Evolutionary conservation across 2,888 invertebrate species (phyloP).

Genomic region (Yponomeuta cagnagella): DNA sequence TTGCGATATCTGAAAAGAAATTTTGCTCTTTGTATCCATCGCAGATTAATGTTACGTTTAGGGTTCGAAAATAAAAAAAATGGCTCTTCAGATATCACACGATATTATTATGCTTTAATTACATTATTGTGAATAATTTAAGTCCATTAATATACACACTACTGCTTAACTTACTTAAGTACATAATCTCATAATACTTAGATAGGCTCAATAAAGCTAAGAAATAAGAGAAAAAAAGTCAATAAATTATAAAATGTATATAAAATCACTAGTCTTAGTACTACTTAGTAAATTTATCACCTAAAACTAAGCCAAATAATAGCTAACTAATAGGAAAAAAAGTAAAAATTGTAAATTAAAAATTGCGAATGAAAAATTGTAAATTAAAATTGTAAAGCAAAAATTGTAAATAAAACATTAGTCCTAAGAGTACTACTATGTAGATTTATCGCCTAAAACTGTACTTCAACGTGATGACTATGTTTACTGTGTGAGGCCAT

Average conservation of each 20-base stretch:
- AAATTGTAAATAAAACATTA: background rate
- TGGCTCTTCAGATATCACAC: background rate
- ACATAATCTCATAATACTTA: background rate
- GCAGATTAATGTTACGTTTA: background rate
- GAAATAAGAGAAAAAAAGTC: too few species aligned
- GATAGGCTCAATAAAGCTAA: background rate
- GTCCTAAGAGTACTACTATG: background rate
- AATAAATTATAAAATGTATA: too few species aligned
- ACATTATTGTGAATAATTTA: background rate
- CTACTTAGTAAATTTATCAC: too few species aligned
- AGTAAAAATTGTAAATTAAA: too few species aligned
- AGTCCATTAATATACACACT: background rate
- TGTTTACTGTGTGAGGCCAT: slow-evolving; percentile 31
- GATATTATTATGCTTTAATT: slow-evolving; percentile 6
- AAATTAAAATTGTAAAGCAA: background rate
- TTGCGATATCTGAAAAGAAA: slow-evolving; percentile 21
- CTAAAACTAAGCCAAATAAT: too few species aligned
- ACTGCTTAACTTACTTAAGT: background rate
- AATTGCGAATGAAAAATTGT: background rate
- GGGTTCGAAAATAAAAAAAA: slow-evolving; percentile 7
- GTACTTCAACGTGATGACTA: slow-evolving; percentile 11
- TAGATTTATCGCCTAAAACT: slow-evolving; percentile 5
- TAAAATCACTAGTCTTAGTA: too few species aligned
- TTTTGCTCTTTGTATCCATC: slow-evolving; percentile 15
- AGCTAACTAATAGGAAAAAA: too few species aligned